Evolutionary conservation across 2,797 vertebrate species (phyloP).

Genomic region (Cyclopterus lumpus): DNA sequence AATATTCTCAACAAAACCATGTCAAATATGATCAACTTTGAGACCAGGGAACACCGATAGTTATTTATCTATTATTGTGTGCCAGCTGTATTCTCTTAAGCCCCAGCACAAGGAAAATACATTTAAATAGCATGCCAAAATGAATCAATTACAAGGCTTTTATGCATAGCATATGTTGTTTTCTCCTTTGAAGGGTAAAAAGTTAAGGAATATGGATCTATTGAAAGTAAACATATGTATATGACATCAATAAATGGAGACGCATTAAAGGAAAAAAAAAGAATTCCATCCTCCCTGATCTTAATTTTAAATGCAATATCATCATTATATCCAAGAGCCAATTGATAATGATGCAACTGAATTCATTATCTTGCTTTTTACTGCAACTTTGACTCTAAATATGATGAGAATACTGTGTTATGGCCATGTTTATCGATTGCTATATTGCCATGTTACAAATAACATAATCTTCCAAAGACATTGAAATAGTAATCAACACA

Average conservation of each 20-base stretch:
- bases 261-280: background rate
- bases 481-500: background rate
- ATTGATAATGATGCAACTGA: background rate
- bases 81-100: background rate
- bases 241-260: background rate
- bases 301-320: background rate
- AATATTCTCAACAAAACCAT: background rate
- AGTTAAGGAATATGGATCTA: background rate
- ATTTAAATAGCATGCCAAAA: background rate
- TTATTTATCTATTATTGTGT: slow-evolving; percentile 3
- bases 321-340: background rate
- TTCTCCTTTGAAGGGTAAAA: background rate
- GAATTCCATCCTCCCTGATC: background rate
- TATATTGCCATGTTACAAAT: background rate
- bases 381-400: background rate
- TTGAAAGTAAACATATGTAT: background rate
- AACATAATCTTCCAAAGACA: background rate
- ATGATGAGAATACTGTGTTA: background rate
- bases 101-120: background rate
- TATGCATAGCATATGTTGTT: background rate
- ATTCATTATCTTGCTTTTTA: background rate
- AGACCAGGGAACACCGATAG: background rate
- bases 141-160: background rate
- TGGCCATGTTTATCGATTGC: background rate
- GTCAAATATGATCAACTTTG: background rate